These are phyloP conservation scores for Habropoda laboriosa DNA, from an alignment of 1,140 invertebrate species.

Conservation along the genomic window DNA sequence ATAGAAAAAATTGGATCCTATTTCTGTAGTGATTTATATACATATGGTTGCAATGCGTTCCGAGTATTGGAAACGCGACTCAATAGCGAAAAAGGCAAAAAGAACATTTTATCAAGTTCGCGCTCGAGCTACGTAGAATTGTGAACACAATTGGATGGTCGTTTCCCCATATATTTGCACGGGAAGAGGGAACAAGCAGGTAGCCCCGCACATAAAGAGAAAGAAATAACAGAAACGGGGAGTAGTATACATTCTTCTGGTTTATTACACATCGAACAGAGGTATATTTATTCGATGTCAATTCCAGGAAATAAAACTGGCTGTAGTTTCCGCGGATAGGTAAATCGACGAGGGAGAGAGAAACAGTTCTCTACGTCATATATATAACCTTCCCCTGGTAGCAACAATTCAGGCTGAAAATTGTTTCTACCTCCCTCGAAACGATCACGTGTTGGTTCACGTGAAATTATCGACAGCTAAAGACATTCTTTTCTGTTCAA, in stretches of 20 bases:
- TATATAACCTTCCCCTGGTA: neutral
- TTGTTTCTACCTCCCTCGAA: neutral
- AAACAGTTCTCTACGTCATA: no score
- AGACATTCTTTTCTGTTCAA: neutral
- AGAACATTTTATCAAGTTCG: conserved; percentile 8
- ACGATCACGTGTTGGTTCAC: neutral
- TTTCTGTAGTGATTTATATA: neutral
- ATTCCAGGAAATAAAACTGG: neutral
- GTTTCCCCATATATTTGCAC: conserved; percentile 2
- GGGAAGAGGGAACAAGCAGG: neutral
- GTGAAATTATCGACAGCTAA: neutral
- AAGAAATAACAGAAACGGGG: neutral
- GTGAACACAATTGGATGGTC: conserved; percentile 9
- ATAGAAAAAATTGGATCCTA: neutral
- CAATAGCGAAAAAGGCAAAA: neutral
- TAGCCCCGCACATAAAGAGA: neutral
- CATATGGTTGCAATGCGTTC: neutral
- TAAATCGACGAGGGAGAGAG: neutral
- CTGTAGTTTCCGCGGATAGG: no score
- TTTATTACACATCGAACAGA: neutral
- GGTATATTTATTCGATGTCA: conserved; percentile 22
- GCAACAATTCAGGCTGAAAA: neutral
- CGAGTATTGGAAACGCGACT: neutral
- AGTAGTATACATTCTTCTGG: neutral
- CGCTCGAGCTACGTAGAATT: conserved; percentile 2